Base-by-base conservation (phyloP, 1,140 invertebrate genomes). In the Oryctes rhinoceros region DNA sequence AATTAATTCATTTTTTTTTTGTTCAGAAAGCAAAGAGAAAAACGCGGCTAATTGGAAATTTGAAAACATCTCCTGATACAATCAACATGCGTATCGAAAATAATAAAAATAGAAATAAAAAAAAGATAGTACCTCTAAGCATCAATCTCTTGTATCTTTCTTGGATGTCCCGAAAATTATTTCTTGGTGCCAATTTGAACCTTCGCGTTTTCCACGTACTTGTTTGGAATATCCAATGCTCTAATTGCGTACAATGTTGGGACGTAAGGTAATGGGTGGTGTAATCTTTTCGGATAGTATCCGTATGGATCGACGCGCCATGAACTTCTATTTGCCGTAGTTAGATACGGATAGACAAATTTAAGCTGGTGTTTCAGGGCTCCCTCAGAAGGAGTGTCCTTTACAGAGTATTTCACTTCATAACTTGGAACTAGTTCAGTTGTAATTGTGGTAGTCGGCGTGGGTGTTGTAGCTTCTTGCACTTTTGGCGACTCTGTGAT, bases 341-440 rank as follows among this genome's bases (percentile, higher is more conserved):
- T 47, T 74, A 80, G 83, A 20, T 86, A 82, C n/a, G 85, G 86
- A 49, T 87, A 81, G 15, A 87, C 84, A 79, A 87, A 85, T 80
- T 82, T 83, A 49, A 87, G 76, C 81, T 86, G 83, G 76, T 86
- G 83, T 11, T 83, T 83, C 37, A 81, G 81, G 7, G 10, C 9
- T 0, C 18, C 65, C 7, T 67, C 18, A 24, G 65, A 67, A 24
- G 9, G 9, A 67, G 18, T 24, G 3, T 67, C 65, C 4, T 67
- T 67, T 9, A 24, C 5, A 24, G n/a, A 4, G 30, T 67, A 67
- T 35, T 67, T 67, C n/a, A 67, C 65, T 67, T 67, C 65, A 35
- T 20, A 67, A 24, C 65, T 67, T 67, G 65, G 65, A 67, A 67
- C 65, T 67, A 67, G 5, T 80, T 83, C 24, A 67, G 79, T 79